Evolutionary conservation across 2,888 invertebrate genomes (phyloP), one percentile per base, ranked within the genome.

Genomic region (Clepsis dumicolana): DNA sequence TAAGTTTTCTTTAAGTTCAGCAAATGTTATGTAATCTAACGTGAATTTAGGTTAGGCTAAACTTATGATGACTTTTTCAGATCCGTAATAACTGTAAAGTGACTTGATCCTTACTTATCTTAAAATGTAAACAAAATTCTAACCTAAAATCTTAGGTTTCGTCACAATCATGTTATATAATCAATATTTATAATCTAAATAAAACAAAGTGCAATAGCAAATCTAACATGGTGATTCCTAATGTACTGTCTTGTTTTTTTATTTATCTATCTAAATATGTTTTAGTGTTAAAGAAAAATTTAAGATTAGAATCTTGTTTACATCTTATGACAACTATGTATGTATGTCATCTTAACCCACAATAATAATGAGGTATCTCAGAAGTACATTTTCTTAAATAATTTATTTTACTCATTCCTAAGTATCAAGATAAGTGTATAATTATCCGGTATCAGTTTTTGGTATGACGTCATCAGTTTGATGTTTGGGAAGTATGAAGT

Each of bases 31-130:
- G 25, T 63, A 8, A 38, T 29, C n/a, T 29, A 25, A 62, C 38
- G n/a, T 35, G 59, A 62, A 38, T 27, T 56, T 63, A 57, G 38
- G 50, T 65, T 56, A 50, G 56, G 38, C 63, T 57, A 52, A 67
- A 67, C 21, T 53, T 67, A 52, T 63, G 62, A 52, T 63, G 63
- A 63, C 56, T 67, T 67, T 67, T 63, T 67, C 57, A 50, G 50
- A 32, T n/a, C 12, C 27, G 0, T 48, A 4, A 48, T 21, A 44
- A 44, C 8, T 44, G 41, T 44, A 44, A 44, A 16, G 7, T 16
- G n/a, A 5, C 3, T 16, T 44, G n/a, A 16, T 44, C 16, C 41
- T 16, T 16, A 4, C 7, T 44, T 44, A 4, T 44, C 7, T 5
- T 5, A 16, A 38, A 12, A 38, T 38, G 32, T 32, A 8, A 32